Conservation (phyloP, 2,797 vertebrate genomes). For the Astyanax mexicanus region DNA sequence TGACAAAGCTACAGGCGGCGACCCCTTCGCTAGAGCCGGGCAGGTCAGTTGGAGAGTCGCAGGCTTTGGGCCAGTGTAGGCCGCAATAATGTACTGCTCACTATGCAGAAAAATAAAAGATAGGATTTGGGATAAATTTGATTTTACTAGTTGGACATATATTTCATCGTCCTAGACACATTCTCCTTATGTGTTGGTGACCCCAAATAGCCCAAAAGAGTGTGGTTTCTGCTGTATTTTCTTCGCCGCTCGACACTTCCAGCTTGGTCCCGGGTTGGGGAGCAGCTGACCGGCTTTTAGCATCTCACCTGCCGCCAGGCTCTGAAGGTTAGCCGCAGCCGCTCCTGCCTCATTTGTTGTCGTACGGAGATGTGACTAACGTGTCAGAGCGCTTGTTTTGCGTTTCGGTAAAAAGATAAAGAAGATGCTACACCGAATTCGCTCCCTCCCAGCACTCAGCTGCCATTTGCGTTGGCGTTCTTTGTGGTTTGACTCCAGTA, state of each 20-base stretch:
- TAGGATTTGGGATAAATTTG: neutral
- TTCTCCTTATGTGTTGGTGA: neutral
- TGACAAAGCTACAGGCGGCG: constrained; percentile 29
- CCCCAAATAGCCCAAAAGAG: neutral
- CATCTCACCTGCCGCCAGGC: constrained; percentile 69
- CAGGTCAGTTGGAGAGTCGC: constrained; percentile 56
- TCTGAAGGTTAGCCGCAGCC: neutral
- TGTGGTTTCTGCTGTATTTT: constrained; percentile 31
- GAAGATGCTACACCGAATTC: neutral
- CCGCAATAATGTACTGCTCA: constrained; percentile 61
- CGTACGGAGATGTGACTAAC: neutral
- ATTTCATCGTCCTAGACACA: neutral
- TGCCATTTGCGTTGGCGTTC: constrained; percentile 27
- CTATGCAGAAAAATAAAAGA: neutral
- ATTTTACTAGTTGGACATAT: neutral
- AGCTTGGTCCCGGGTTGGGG: constrained; percentile 46
- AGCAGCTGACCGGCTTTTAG: constrained; percentile 75
- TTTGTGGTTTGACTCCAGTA: constrained; percentile 22
- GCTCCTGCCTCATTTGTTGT: neutral
- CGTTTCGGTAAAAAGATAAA: neutral
- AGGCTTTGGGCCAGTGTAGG: constrained; percentile 73
- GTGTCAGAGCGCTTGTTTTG: neutral
- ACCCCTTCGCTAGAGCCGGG: constrained; percentile 60
- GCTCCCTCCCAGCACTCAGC: neutral
- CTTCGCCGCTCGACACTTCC: constrained; percentile 30